Evolutionary conservation across 2,797 vertebrate genomes (phyloP).

Genomic region (Tokudaia tokunoshimensis): DNA sequence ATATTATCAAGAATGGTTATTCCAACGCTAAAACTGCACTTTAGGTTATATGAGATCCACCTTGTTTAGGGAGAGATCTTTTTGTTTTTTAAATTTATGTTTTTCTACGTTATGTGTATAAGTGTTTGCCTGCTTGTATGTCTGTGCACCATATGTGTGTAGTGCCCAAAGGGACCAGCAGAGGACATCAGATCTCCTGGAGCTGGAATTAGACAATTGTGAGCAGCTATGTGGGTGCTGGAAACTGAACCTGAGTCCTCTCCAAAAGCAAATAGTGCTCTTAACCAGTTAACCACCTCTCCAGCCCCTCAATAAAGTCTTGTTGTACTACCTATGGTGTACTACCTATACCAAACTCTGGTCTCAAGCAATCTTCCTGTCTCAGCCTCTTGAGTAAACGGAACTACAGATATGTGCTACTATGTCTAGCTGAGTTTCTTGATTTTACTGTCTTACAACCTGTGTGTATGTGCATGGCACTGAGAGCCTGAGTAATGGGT

Average conservation of each 20-base stretch:
- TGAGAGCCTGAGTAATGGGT: background rate
- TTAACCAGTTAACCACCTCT: background rate
- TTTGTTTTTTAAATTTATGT: background rate
- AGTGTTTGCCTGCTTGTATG: background rate
- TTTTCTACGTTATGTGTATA: background rate
- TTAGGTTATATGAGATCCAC: background rate
- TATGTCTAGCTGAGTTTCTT: background rate
- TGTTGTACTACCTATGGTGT: background rate
- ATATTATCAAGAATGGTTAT: background rate
- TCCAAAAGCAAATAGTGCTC: background rate
- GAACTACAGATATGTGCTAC: background rate
- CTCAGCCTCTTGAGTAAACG: background rate
- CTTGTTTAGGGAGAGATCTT: background rate
- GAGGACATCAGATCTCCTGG: background rate
- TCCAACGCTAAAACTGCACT: slow-evolving; percentile 1
- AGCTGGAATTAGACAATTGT: background rate
- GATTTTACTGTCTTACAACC: background rate
- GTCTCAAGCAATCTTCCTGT: background rate
- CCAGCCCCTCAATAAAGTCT: background rate
- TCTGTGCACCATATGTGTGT: background rate
- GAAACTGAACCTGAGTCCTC: background rate
- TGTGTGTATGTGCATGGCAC: background rate
- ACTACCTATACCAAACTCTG: background rate
- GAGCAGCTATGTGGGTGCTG: background rate
- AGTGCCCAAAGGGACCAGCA: background rate